These are phyloP conservation scores for Phasianus colchicus DNA, from an alignment of 2,113 vertebrate genomes.

Conservation along the genomic window DNA sequence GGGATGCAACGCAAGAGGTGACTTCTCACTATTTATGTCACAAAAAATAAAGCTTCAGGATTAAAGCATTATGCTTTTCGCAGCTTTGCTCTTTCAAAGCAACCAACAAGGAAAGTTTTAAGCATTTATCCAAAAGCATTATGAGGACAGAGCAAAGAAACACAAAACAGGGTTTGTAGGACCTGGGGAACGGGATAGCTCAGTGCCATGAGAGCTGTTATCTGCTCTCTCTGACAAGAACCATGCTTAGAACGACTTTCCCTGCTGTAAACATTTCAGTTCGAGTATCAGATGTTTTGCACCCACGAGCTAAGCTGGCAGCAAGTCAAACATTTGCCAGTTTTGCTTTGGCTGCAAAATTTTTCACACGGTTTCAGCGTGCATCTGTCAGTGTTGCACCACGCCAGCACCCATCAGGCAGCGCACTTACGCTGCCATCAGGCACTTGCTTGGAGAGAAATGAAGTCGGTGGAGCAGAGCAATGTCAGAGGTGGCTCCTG, in stretches of 20 bases:
- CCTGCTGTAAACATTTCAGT: background rate
- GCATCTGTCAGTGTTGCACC: background rate
- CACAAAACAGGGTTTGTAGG: background rate
- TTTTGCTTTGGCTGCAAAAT: constrained; percentile 40
- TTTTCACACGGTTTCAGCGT: background rate
- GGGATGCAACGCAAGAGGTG: background rate
- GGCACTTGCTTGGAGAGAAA: background rate
- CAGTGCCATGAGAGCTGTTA: background rate
- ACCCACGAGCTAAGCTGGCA: background rate
- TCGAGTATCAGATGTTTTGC: rapidly evolving
- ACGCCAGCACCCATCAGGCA: background rate
- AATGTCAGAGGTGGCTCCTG: background rate
- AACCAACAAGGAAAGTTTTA: background rate
- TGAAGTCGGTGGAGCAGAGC: rapidly evolving
- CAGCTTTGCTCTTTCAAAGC: background rate
- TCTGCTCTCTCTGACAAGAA: background rate
- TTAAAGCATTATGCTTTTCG: background rate
- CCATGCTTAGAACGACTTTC: background rate
- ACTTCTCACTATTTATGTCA: background rate
- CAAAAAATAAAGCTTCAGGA: background rate
- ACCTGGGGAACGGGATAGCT: background rate
- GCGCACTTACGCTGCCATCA: rapidly evolving
- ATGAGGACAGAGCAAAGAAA: background rate
- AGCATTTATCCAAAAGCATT: background rate
- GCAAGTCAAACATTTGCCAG: background rate